Conservation (phyloP, 2,113 vertebrate genomes). For the Silurus meridionalis region DNA sequence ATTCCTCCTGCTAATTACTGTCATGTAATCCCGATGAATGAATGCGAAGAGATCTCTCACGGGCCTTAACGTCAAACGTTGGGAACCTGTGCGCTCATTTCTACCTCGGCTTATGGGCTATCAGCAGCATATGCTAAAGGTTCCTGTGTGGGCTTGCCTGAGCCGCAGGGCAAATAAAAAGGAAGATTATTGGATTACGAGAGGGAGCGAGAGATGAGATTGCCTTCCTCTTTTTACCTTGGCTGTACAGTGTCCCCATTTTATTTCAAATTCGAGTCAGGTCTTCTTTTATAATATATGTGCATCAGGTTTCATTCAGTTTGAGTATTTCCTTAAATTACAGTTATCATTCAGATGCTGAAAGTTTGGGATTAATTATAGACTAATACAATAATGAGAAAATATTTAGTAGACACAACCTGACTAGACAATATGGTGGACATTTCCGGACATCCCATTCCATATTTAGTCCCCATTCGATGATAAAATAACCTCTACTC, state of each 20-base stretch:
- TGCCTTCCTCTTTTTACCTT: constrained; percentile 42
- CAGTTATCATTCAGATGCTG: neutral
- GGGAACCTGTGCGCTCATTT: constrained; percentile 29
- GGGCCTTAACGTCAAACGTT: constrained; percentile 15
- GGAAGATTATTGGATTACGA: constrained; percentile 53
- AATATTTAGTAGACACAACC: neutral
- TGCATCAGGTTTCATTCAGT: neutral
- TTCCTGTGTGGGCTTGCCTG: constrained; percentile 48
- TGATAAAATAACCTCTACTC: too few species aligned
- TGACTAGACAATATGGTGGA: too few species aligned
- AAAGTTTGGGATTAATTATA: neutral
- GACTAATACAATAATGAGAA: neutral
- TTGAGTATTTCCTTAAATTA: neutral
- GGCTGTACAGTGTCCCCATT: neutral
- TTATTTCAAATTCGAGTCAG: neutral
- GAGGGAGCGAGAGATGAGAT: constrained; percentile 34
- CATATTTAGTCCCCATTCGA: too few species aligned
- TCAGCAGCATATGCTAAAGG: constrained; percentile 51
- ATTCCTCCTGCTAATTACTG: neutral
- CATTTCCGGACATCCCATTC: too few species aligned
- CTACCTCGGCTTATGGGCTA: constrained; percentile 33
- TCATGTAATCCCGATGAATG: neutral
- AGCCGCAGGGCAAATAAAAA: constrained; percentile 49
- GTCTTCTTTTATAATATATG: neutral
- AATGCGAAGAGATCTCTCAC: neutral